Conservation (phyloP, 2,797 vertebrate genomes). For the Propithecus deckenii region DNA sequence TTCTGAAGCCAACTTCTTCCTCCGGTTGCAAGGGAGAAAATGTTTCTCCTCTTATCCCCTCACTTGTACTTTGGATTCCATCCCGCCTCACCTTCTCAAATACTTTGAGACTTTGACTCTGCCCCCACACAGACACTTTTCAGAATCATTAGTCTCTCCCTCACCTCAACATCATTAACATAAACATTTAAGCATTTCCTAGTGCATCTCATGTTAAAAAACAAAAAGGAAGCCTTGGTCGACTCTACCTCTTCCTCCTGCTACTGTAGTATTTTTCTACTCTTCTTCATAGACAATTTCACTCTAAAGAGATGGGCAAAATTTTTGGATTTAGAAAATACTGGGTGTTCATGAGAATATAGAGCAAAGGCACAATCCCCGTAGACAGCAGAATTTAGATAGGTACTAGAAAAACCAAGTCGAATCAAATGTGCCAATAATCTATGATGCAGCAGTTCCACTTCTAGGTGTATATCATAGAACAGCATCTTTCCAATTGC, state of each 20-base stretch:
- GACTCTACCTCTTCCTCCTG: neutral
- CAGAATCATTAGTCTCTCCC: neutral
- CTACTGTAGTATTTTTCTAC: neutral
- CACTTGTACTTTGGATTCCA: neutral
- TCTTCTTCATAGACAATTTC: neutral
- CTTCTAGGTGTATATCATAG: neutral
- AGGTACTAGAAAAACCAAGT: neutral
- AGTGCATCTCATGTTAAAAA: neutral
- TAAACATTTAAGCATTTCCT: neutral
- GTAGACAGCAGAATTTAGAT: neutral
- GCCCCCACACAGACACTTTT: neutral
- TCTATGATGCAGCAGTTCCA: neutral
- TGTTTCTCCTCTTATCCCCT: neutral
- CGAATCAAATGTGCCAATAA: neutral
- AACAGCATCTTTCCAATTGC: neutral
- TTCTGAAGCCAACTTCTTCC: neutral
- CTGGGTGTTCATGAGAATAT: neutral
- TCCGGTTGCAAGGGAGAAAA: neutral
- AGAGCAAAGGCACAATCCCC: neutral
- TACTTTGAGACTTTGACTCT: neutral
- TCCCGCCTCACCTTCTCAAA: neutral
- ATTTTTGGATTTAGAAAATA: neutral
- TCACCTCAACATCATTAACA: neutral
- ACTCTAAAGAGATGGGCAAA: neutral
- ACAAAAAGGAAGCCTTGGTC: neutral